These are phyloP conservation scores for Etheostoma spectabile DNA, from an alignment of 2,113 vertebrate genomes.

Conservation along the genomic window DNA sequence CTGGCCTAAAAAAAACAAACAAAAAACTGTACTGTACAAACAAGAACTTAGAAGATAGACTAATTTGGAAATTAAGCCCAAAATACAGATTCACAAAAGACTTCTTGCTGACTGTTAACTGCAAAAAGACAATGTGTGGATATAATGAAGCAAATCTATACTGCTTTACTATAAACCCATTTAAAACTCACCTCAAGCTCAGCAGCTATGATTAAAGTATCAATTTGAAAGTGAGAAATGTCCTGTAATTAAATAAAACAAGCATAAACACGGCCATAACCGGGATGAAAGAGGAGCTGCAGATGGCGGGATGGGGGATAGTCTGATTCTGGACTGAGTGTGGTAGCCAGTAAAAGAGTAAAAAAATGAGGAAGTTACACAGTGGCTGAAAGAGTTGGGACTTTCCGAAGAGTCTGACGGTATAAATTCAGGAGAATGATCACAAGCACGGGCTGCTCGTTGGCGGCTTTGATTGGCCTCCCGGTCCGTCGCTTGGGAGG, in stretches of 20 bases:
- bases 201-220: slow-evolving; percentile 47
- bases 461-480: slow-evolving; percentile 72
- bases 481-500: slow-evolving; percentile 62
- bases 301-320: slow-evolving; percentile 71
- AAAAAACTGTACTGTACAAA: slow-evolving; percentile 7
- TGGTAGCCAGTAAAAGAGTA: slow-evolving; percentile 57
- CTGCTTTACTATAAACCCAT: slow-evolving; percentile 23
- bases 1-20: slow-evolving; percentile 29
- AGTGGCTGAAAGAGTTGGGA: slow-evolving; percentile 56
- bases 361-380: slow-evolving; percentile 54
- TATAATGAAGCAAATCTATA: slow-evolving; percentile 13
- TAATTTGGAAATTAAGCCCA: slow-evolving; percentile 19
- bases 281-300: slow-evolving; percentile 67
- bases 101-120: background rate
- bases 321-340: slow-evolving; percentile 66
- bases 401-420: slow-evolving; percentile 58
- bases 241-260: slow-evolving; percentile 62
- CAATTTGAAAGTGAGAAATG: slow-evolving; percentile 57
- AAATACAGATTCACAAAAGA: slow-evolving; percentile 7
- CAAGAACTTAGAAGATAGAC: slow-evolving; percentile 1
- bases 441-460: slow-evolving; percentile 61
- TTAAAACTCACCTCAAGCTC: slow-evolving; percentile 30
- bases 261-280: slow-evolving; percentile 67
- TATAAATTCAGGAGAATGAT: slow-evolving; percentile 72
- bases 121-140: background rate